Evolutionary conservation across 1,140 invertebrate species (phyloP), one percentile per base, ranked within the genome.

Genomic region (Macrosteles quadrilineatus): DNA sequence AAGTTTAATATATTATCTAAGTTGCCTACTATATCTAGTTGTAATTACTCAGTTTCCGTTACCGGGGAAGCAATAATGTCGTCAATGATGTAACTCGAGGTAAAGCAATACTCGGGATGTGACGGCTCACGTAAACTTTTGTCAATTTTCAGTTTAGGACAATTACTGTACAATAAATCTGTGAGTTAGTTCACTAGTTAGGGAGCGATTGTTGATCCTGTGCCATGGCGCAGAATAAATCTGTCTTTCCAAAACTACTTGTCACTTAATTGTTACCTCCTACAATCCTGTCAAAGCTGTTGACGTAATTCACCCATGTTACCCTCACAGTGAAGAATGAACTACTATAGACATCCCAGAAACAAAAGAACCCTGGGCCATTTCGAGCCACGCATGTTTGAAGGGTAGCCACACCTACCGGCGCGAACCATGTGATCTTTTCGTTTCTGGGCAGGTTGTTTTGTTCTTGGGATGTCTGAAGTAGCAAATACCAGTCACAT

Each of bases 121-220:
- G 14, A 59, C 55, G 32, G 32, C 23, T 59, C 55, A 59, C n/a
- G 6, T 59, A 25, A 59, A 21, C 55, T n/a, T n/a, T 59, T 59
- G 55, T 59, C 55, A 59, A 59, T 59, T 59, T 59, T 59, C 55
- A 12, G 47, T 59, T 59, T 59, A 59, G 23, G 55, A 30, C 27
- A 27, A 59, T 6, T 59, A 59, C n/a, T 59, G 55, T 59, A 59
- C 55, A 59, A 59, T 59, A 59, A 59, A 59, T 17, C 14, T 6
- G 9, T 21, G 12, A 6, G 27, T 4, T 59, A 21, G 12, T 21
- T 59, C 23, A 59, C 14, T 14, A 59, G 12, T 59, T 59, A 59
- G 55, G 27, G 23, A 21, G 55, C 55, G 11, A 29, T 59, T 59
- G 55, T 59, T 59, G 55, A 25, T n/a, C 23, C 55, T 59, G 25